Conservation (phyloP, 1,140 invertebrate species). For the Anthonomus grandis region DNA sequence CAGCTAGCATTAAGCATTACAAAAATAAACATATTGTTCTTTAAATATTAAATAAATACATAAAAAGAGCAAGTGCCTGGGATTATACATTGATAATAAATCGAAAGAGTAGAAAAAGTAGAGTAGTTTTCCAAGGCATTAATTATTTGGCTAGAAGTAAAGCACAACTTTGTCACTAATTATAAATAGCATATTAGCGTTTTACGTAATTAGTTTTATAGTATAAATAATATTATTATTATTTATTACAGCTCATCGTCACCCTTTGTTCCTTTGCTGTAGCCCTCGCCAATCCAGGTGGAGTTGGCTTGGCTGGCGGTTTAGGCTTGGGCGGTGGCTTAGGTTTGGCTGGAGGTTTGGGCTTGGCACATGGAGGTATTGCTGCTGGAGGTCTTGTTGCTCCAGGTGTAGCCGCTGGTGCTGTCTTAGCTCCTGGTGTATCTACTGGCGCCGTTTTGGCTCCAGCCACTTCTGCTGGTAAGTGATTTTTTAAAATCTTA, state of each 20-base stretch:
- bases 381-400: conserved; percentile 1
- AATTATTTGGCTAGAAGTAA: too few species aligned
- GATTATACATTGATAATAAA: too few species aligned
- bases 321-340: neutral
- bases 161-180: too few species aligned
- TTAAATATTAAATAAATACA: too few species aligned
- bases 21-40: too few species aligned
- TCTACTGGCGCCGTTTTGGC: conserved; percentile 15
- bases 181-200: too few species aligned
- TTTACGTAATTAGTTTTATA: too few species aligned
- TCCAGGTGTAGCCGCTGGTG: conserved; percentile 8
- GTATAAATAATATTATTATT: conserved; percentile 4
- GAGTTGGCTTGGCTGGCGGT: conserved; percentile 2
- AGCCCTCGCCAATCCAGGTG: conserved; percentile 5
- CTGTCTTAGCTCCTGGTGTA: conserved; percentile 2
- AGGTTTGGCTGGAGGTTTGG: neutral
- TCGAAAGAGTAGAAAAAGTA: too few species aligned
- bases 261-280: conserved; percentile 3
- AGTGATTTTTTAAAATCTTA: neutral
- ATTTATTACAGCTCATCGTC: conserved; percentile 18
- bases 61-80: too few species aligned
- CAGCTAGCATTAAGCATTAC: too few species aligned
- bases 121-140: too few species aligned
- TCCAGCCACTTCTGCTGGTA: neutral
- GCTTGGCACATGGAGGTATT: neutral